Base-by-base conservation (phyloP, 1,140 invertebrate genomes). In the Octopus bimaculoides region DNA sequence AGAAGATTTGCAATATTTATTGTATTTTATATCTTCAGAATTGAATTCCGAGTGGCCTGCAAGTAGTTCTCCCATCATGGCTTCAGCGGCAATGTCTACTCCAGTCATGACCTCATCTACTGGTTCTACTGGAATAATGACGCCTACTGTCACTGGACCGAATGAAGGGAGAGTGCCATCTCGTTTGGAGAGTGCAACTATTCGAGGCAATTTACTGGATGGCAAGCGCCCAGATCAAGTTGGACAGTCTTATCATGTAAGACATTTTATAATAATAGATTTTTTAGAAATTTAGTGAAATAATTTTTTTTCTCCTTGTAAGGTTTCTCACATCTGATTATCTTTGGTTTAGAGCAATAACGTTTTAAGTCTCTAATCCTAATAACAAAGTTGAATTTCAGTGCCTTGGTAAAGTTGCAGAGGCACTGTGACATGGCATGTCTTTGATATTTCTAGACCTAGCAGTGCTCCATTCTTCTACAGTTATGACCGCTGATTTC, bases 101-200 rank as follows among this genome's bases (percentile, higher is more conserved):
- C 82, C 84, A n/a, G 85, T 84, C 12, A 85, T 84, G 75, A 84
- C 85, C 17, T 86, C 86, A 20, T 85, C 85, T 75, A 84, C 74
- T 75, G 74, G 20, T n/a, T 75, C 74, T 53, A 41, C 74, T 75
- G 74, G 74, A 26, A 75, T 75, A 52, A 75, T 75, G 74, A 75
- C 74, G 6, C 26, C 74, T 52, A 20, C 74, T 53, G 52, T 75
- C 17, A 75, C 74, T 52, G 74, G 74, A 75, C 74, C 74, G 14
- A 52, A 14, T 52, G 74, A 75, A 4, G 52, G 74, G 12, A 75
- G 74, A 20, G 66, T 14, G 17, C 20, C 9, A 53, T 52, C 74
- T 5, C 26, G 74, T 8, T 41, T 75, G 74, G 74, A 75, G 41
- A 12, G 69, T 41, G 77, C 81, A 53, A 79, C 74, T 79, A 77